These are phyloP conservation scores for Gonioctena quinquepunctata DNA, from an alignment of 1,140 invertebrate species.

Conservation along the genomic window DNA sequence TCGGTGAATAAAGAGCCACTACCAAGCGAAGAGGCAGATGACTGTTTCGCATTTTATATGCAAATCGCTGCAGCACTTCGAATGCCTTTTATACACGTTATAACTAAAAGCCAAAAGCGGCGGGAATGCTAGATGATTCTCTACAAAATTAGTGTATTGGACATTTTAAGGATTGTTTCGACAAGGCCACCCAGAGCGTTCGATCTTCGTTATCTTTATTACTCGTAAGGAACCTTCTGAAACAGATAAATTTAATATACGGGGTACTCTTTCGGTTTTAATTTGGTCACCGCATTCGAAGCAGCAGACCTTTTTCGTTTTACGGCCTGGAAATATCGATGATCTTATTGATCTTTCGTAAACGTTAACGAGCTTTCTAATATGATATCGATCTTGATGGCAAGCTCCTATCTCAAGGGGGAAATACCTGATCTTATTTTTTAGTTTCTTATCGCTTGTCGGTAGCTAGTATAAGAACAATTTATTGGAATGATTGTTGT, in stretches of 20 bases:
- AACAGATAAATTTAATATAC: constrained; percentile 18
- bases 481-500: not conserved
- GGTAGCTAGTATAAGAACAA: not conserved
- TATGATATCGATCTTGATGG: not conserved
- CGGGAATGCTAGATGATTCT: constrained; percentile 15
- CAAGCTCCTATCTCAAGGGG: not conserved
- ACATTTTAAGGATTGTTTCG: constrained; percentile 15
- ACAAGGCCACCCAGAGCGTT: constrained; percentile 8
- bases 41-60: constrained; percentile 9
- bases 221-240: constrained; percentile 13
- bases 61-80: constrained; percentile 11
- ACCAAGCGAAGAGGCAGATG: not conserved
- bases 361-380: constrained; percentile 6
- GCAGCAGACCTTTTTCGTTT: constrained; percentile 4
- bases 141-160: constrained; percentile 15
- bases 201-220: constrained; percentile 15
- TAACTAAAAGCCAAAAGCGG: constrained; percentile 15
- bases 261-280: constrained; percentile 14
- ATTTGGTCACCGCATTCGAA: constrained; percentile 7
- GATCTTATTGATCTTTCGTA: not conserved
- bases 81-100: constrained; percentile 8
- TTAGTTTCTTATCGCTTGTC: not conserved
- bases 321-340: constrained; percentile 3
- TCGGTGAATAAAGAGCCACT: not conserved
- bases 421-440: not conserved